Evolutionary conservation across 2,888 invertebrate genomes (phyloP), one percentile per base, ranked within the genome.

Genomic region (Perizoma affinitatum): DNA sequence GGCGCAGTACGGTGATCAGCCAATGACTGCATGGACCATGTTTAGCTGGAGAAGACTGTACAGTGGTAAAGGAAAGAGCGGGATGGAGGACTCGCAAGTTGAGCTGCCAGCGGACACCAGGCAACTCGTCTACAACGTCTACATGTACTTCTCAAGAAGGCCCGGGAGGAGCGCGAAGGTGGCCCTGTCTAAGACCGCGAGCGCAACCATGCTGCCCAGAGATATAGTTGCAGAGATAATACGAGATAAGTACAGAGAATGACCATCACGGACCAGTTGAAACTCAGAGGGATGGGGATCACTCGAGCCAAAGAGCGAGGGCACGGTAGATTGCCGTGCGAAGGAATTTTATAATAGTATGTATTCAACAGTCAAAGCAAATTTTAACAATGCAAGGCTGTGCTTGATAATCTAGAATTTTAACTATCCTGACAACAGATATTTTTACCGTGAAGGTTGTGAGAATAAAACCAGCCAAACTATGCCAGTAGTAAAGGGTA

Each of bases 1-100:
- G 90, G 92, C 91, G 82, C 86, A 88, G 71, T 91, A 92, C 90
- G 92, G 92, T 62, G 86, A 90, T 83, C 78, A 90, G 76, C 90
- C 92, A 60, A 92, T 91, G 92, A 92, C 91, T 66, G 92, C 92
- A 54, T 92, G 92, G 92, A 92, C 92, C 50, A 92, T 92, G 92
- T 92, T 92, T 66, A 91, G 90, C 78, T 92, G 92, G 92, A 80
- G 92, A 69, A 78, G 92, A 73, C 73, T 91, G 46, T 91, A 91
- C 75, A 90, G 75, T 61, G 86, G 88, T 8, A 82, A 80, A 67
- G 76, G 79, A 10, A 80, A 71, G 5, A 90, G 88, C 48, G 76
- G 66, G 7, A 75, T 70, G 22, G 92, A 91, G 22, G 90, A 89
- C 5, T 80, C 79, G 9, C 75, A 78, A 22, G 82, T 84, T 36